Evolutionary conservation across 2,113 vertebrate species (phyloP).

Genomic region (Tupaia tana): DNA sequence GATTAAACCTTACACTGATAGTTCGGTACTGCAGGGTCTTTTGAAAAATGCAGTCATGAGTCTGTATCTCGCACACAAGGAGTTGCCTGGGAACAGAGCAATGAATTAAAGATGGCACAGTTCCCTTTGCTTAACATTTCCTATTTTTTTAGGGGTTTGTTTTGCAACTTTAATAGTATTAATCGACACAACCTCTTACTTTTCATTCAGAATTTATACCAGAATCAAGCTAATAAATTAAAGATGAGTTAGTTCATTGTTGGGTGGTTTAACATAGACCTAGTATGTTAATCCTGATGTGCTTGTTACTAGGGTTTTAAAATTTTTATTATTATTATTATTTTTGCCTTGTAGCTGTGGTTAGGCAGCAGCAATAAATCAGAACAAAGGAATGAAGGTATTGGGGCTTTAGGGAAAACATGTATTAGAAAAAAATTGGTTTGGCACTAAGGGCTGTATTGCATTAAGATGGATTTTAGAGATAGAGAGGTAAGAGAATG

Average conservation of each 20-base stretch:
- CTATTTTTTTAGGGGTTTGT: conserved; percentile 75
- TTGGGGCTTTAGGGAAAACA: conserved; percentile 81
- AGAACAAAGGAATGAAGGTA: conserved; percentile 84
- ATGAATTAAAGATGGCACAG: conserved; percentile 73
- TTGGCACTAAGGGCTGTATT: conserved; percentile 79
- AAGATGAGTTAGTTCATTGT: conserved; percentile 73
- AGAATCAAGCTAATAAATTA: conserved; percentile 83
- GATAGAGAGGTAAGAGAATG: conserved; percentile 81
- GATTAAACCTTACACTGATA: neutral
- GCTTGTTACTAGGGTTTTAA: conserved; percentile 70
- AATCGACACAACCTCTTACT: conserved; percentile 73
- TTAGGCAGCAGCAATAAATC: conserved; percentile 85
- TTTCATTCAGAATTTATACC: conserved; percentile 76
- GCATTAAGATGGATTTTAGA: conserved; percentile 83
- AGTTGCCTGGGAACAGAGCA: conserved; percentile 63
- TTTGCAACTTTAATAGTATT: conserved; percentile 76
- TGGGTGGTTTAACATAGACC: conserved; percentile 72
- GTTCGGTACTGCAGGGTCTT: conserved; percentile 16
- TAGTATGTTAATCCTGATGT: conserved; percentile 79
- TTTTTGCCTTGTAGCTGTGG: conserved; percentile 77
- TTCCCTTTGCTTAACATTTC: conserved; percentile 69
- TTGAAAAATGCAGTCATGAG: neutral
- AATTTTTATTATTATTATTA: conserved; percentile 76
- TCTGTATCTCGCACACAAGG: conserved; percentile 45
- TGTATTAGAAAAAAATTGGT: conserved; percentile 85